Base-by-base conservation (phyloP, 2,888 invertebrate genomes). In the Ischnura elegans region DNA sequence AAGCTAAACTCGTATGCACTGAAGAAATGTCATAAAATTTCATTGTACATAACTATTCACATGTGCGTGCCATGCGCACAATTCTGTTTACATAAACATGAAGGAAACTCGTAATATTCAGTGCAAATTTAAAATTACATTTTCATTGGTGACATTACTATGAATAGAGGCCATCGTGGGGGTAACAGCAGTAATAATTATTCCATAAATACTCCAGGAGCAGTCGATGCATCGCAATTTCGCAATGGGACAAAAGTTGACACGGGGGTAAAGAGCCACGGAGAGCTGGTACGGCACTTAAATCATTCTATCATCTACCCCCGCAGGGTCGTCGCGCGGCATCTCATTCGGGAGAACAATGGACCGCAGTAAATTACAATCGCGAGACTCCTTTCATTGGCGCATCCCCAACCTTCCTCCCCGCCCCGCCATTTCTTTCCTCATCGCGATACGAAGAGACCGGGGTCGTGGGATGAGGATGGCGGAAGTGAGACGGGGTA, bases 351-450 rank as follows among this genome's bases (percentile, higher is more conserved):
- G 10, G 76, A 36, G 76, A 76, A 76, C 76, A 76, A 76, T 76
- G 76, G 76, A 36, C 25, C 29, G 76, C 76, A 76, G 76, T 76
- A 76, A 76, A 76, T 76, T 76, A 76, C 76, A 76, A 76, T 76
- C 76, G 76, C 76, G 76, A 21, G 76, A 76, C 76, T 29, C 76
- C 76, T 76, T 76, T 76, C 76, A 76, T 76, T 76, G 29, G 76
- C 76, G 29, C 29, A 76, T 76, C 76, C 76, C 36, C n/a, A 2
- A 29, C 0, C 76, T 36, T 13, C 10, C 76, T 13, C 5, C 36
- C 29, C 76, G 29, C 36, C 13, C 76, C n/a, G 5, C 61, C 76
- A 76, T 36, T 76, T 76, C 76, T 76, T 76, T 61, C 61, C 76
- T 13, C 76, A 36, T 76, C 76, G 76, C 25, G 86, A 46, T 86